A percentile compares a stretch with the other conserved stretches of the same genome.
Conservation (phyloP, 2,797 vertebrate species). For the Sebastiscus tertius region DNA sequence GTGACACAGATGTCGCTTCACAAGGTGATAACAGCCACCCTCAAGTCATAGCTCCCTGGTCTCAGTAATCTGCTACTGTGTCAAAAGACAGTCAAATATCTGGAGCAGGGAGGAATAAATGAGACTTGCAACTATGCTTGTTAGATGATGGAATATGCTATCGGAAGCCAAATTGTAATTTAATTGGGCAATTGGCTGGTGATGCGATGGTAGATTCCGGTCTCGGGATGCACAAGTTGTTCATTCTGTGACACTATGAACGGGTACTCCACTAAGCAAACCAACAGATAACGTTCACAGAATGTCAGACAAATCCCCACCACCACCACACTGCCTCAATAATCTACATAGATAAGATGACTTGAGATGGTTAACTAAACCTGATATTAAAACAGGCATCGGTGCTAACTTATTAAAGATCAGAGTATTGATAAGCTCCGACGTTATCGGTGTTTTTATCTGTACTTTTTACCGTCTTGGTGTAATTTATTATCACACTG, state of each 20-base stretch:
- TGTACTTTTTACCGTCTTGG: neutral
- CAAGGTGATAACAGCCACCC: slow-evolving; percentile 66
- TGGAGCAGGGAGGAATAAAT: slow-evolving; percentile 24
- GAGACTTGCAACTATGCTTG: slow-evolving; percentile 19
- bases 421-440: neutral
- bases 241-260: slow-evolving; percentile 26
- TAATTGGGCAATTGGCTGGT: slow-evolving; percentile 38
- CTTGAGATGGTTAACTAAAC: neutral
- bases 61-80: slow-evolving; percentile 39
- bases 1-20: slow-evolving; percentile 67
- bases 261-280: slow-evolving; percentile 9
- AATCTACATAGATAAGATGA: neutral
- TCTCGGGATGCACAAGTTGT: slow-evolving; percentile 8
- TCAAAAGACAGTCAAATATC: slow-evolving; percentile 47
- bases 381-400: no score
- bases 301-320: slow-evolving; percentile 8
- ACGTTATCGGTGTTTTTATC: neutral
- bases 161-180: slow-evolving; percentile 55
- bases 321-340: neutral
- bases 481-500: neutral
- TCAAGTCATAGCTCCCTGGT: slow-evolving; percentile 44
- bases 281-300: slow-evolving; percentile 31
- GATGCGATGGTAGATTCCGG: slow-evolving; percentile 45
- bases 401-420: neutral
- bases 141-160: slow-evolving; percentile 34